Evolutionary conservation across 1,140 invertebrate species (phyloP), one percentile per base, ranked within the genome.

Genomic region (Diprion similis): DNA sequence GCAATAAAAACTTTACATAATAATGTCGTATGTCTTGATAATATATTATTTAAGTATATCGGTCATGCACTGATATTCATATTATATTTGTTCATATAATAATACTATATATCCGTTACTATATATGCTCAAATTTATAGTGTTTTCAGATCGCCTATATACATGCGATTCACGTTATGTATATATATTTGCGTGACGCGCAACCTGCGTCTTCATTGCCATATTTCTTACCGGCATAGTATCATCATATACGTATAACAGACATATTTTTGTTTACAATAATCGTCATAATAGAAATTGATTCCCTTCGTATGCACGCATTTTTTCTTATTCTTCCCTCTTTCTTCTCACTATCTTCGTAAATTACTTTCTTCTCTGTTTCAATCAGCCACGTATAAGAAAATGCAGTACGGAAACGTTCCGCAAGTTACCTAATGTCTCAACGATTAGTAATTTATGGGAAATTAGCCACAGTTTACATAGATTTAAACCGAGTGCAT

Each of bases 1-100:
- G 73, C 79, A 78, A 80, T 80, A 80, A 78, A 80, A 80, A 80
- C 71, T 80, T 80, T 80, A 80, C 77, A 80, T 78, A 75, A 75
- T 80, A 80, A 75, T 74, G 46, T 75, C 70, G 72, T 77, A 77
- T 77, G 76, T 59, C n/a, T n/a, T n/a, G n/a, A 10, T 24, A 68
- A 76, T 75, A 78, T 76, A 74, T 79, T 71, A 72, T 72, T 78
- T 77, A 79, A 37, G 75, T 78, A 72, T 78, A 75, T 80, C 77
- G 78, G 75, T 78, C 77, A 78, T 77, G 78, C 75, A 72, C 76
- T 66, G 71, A 75, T 68, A 74, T 66, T 71, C 59, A 37, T 17
- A 46, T 68, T 76, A 73, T 76, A 66, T 46, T 72, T 71, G 47
- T 59, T 71, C 73, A 76, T 46, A 72, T 76, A 68, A 76, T 71